phyloP scores from a whole-genome alignment of 2,797 vertebrate species.

The Podargus strigoides region DNA sequence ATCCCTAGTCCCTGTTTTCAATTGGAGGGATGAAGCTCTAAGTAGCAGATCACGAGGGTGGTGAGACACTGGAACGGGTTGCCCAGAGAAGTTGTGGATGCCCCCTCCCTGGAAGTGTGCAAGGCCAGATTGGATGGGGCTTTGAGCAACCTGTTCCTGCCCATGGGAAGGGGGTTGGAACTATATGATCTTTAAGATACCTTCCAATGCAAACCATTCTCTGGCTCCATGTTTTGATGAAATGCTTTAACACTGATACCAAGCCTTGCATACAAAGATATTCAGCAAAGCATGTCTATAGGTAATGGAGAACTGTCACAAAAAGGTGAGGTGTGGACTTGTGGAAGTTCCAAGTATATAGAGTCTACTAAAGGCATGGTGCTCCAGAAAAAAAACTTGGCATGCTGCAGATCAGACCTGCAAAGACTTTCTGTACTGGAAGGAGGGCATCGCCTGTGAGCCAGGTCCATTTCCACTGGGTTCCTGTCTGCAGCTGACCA shows the following conservation, averaged over 20 bases:
- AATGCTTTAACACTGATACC: neutral
- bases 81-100: too few species aligned
- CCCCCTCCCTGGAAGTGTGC: too few species aligned
- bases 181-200: too few species aligned
- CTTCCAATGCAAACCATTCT: too few species aligned
- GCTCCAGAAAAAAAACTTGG: neutral
- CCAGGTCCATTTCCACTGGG: neutral
- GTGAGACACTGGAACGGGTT: too few species aligned
- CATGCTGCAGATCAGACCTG: neutral
- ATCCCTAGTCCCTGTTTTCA: neutral
- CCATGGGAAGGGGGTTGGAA: too few species aligned
- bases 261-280: neutral
- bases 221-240: neutral
- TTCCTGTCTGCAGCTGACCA: neutral
- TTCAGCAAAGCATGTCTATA: neutral
- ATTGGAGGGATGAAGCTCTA: neutral
- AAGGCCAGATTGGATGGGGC: too few species aligned
- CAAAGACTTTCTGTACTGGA: neutral
- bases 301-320: neutral
- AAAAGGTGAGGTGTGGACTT: neutral
- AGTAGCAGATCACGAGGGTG: neutral
- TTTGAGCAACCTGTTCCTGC: too few species aligned
- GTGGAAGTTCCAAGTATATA: neutral
- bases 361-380: neutral
- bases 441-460: neutral